These are phyloP conservation scores for Paramormyrops hopkinsi DNA, from an alignment of 2,797 vertebrate genomes.

Conservation along the genomic window DNA sequence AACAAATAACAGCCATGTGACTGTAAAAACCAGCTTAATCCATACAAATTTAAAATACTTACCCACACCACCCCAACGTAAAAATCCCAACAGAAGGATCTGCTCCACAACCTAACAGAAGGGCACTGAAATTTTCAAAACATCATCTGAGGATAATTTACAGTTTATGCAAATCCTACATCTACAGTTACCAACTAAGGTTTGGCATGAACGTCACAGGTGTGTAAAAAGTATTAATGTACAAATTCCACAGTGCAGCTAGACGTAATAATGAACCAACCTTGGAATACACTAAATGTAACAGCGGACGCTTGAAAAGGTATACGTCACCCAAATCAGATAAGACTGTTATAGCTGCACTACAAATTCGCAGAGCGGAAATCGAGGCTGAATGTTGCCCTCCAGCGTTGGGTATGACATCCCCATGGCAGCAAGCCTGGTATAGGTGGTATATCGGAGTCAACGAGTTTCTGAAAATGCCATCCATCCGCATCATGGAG, in stretches of 20 bases:
- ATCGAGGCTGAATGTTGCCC: not conserved
- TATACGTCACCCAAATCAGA: conserved; percentile 10
- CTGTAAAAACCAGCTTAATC: not conserved
- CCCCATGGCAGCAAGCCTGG: not conserved
- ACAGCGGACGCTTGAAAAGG: conserved; percentile 25
- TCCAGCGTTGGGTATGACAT: not conserved
- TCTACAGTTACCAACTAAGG: not conserved
- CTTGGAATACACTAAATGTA: conserved; percentile 16
- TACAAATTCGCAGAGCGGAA: not conserved
- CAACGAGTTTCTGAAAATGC: not conserved
- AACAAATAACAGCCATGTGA: not conserved
- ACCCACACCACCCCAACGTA: not conserved
- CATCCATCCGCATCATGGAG: not conserved
- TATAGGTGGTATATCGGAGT: not conserved
- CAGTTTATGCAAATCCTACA: not conserved
- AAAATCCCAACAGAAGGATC: not conserved
- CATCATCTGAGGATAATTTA: not conserved
- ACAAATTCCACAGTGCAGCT: not conserved
- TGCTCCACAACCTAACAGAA: not conserved
- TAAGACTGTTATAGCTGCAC: not conserved
- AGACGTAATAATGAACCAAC: not conserved
- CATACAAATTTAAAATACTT: conserved; percentile 10
- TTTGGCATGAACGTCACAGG: not conserved
- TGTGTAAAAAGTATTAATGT: not conserved
- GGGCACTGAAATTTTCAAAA: not conserved